Base-by-base conservation (phyloP, 2,113 vertebrate species). In the Trichomycterus rosablanca region DNA sequence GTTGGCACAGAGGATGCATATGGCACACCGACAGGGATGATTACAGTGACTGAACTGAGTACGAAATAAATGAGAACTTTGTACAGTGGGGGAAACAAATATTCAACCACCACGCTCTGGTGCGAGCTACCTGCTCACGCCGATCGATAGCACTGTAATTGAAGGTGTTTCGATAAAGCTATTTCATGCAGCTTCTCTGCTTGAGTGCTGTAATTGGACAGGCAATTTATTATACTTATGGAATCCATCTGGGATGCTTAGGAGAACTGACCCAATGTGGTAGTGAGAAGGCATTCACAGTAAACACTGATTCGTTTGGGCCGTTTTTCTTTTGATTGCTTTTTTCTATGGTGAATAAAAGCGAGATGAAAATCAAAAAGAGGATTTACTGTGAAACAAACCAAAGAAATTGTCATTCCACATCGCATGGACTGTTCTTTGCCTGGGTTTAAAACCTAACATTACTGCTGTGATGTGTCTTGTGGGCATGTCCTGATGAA, bases 101-200 rank as follows among this genome's bases (percentile, higher is more conserved):
- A 42, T 34, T 66, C 50, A 68, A 51, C 15, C 57, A 54, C 63
- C 48, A 66, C 50, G 23, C 42, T 49, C 22, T 72, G 73, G 60
- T 10, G 73, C 66, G 42, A 74, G 65, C 54, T 78, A 80, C 76
- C 60, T 68, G 63, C 52, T 28, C 53, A 51, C 43, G 24, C 54
- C 69, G 80, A 85, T 86, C 84, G 81, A 87, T 84, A 84, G 49
- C 7, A 42, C 66, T 76, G 72, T 84, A 84, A 84, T 85, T 85
- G 84, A 80, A 77, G 68, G 73, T 72, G 57, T 80, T 86, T 83
- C 78, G 75, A 85, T 83, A 78, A 78, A 85, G 80, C 74, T 63
- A 81, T 84, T 82, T 79, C 75, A 77, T 73, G 69, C 74, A 68
- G 77, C 74, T 80, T 57, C 76, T 78, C 73, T 66, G 60, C 75